Base-by-base conservation (phyloP, 2,113 vertebrate genomes). In the Grantiella picta region DNA sequence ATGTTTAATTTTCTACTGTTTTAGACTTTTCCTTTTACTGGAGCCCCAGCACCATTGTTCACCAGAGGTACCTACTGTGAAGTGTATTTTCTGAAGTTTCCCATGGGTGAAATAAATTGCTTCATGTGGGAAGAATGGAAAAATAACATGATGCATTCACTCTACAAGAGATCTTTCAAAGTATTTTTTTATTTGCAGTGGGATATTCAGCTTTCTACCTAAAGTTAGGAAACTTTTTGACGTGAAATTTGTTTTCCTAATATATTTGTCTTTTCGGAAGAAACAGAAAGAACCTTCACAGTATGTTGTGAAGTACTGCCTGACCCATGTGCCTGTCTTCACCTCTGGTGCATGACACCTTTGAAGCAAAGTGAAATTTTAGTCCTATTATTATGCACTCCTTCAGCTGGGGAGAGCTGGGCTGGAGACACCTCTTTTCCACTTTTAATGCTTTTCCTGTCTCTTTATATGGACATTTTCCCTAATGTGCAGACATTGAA, bases 1-100 rank as follows among this genome's bases (percentile, higher is more conserved):
- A 77, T 71, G 29, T 95, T 96, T 80, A 89, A 93, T 96, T 95
- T 95, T 96, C 36, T 79, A 75, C 29, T 53, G n/a, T 80, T 96
- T 56, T 38, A 87, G 86, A 80, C 45, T 89, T 61, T 89, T 83
- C 21, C 69, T 96, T 92, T 84, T 85, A 89, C 66, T 79, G 68
- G 81, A 70, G 22, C 44, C 81, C 28, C 11, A 89, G 56, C n/a
- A n/a, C 36, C 90, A 73, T 69, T 96, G 52, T 95, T 97, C 97
- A 85, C 59, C 65, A 93, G 79, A 88, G 20, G 29, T 63, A 49
- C 11, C 29, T 25, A 47, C 24, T 47, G 31, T 76, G 50, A 91
- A 71, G 25, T 82, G 33, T 24, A 50, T 85, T 79, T 71, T 94
- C 45, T 54, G 28, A 49, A 76, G 28, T 42, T 93, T 84, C 57